Conservation (phyloP, 2,888 invertebrate genomes). For the Crossocerus cetratus region DNA sequence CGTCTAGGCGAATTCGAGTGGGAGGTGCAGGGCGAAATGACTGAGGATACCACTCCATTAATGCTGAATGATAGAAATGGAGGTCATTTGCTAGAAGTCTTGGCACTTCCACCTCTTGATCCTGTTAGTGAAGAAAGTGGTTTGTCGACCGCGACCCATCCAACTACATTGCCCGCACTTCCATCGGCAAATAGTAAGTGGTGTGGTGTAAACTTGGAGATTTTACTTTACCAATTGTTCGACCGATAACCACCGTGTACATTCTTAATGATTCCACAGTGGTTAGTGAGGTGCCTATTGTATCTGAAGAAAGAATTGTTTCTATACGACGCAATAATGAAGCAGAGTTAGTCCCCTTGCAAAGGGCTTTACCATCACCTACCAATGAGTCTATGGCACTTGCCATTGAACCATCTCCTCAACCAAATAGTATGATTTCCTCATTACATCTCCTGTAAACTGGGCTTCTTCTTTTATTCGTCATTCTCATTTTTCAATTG, state of each 20-base stretch:
- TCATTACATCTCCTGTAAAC: background rate
- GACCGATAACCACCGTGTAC: background rate
- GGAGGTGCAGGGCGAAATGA: constrained; percentile 82
- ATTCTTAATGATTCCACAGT: constrained; percentile 57
- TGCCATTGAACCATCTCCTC: constrained; percentile 67
- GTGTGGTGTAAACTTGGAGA: background rate
- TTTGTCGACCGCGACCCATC: constrained; percentile 52
- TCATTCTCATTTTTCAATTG: constrained; percentile 20
- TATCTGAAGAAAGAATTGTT: constrained; percentile 70
- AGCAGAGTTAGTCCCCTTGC: constrained; percentile 62
- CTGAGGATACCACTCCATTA: constrained; percentile 71
- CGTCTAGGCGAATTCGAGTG: constrained; percentile 84
- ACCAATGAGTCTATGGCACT: constrained; percentile 67
- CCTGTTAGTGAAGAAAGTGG: constrained; percentile 51
- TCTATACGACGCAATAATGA: constrained; percentile 67
- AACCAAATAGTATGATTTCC: constrained; percentile 66
- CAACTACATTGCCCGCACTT: constrained; percentile 65
- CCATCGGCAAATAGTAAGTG: constrained; percentile 63
- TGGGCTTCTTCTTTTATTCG: background rate
- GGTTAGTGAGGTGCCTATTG: constrained; percentile 68
- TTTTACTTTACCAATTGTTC: background rate
- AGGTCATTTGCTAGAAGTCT: constrained; percentile 60
- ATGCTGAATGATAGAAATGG: constrained; percentile 72
- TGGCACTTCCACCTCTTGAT: constrained; percentile 63
- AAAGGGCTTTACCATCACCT: constrained; percentile 68